phyloP scores from a whole-genome alignment of 1,140 invertebrate genomes.

The Andrena cerasifolii region DNA sequence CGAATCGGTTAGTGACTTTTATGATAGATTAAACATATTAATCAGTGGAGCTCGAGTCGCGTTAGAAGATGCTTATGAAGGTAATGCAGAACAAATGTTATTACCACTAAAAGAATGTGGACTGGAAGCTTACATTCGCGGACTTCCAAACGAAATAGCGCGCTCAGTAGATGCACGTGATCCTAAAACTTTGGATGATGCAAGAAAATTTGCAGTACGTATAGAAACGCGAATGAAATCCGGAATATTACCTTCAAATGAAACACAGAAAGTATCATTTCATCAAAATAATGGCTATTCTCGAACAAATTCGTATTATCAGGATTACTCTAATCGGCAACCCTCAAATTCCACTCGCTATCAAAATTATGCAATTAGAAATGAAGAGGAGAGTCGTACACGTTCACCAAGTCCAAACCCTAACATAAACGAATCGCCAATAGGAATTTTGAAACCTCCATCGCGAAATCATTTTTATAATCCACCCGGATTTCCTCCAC shows the following conservation, averaged over 20 bases:
- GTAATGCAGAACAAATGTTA: background rate
- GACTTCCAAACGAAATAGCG: background rate
- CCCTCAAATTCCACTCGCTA: background rate
- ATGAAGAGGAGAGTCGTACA: background rate
- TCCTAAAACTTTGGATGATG: background rate
- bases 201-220: background rate
- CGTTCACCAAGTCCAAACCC: background rate
- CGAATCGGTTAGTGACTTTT: background rate
- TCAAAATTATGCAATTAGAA: background rate
- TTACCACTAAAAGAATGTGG: background rate
- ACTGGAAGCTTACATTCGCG: background rate
- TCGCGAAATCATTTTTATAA: background rate
- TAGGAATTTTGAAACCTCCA: background rate
- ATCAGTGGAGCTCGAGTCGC: background rate
- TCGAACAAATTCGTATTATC: background rate
- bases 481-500: background rate
- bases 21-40: background rate
- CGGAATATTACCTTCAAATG: background rate
- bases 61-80: background rate
- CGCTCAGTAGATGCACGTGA: background rate
- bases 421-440: background rate
- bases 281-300: background rate
- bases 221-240: background rate
- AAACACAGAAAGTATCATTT: background rate
- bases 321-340: background rate